phyloP scores from a whole-genome alignment of 2,797 vertebrate species.

The Todus mexicanus region DNA sequence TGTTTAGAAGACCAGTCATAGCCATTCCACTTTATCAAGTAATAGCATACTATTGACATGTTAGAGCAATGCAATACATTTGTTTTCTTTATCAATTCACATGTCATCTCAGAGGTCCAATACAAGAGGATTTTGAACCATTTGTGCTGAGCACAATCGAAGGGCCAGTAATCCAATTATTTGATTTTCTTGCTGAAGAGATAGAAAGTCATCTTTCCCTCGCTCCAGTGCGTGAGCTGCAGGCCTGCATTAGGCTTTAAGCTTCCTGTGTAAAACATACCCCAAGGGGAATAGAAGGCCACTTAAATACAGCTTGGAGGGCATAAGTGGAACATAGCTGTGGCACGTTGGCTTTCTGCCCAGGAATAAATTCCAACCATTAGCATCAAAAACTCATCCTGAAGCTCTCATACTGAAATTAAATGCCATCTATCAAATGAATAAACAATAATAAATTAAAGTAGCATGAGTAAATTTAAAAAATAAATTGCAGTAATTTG shows the following conservation, averaged over 20 bases:
- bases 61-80: background rate
- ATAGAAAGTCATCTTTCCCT: background rate
- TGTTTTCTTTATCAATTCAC: slow-evolving; percentile 1
- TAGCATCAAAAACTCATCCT: slow-evolving; percentile 30
- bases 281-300: slow-evolving; percentile 33
- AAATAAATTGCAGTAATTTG: slow-evolving; percentile 2
- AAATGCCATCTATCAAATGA: slow-evolving; percentile 37
- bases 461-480: slow-evolving; percentile 21
- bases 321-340: background rate
- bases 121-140: background rate
- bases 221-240: background rate
- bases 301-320: slow-evolving; percentile 31
- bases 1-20: background rate
- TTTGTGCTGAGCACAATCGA: background rate
- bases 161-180: slow-evolving; percentile 26
- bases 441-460: slow-evolving; percentile 55
- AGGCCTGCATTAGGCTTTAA: background rate
- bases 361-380: slow-evolving; percentile 18
- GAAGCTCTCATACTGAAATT: slow-evolving; percentile 35
- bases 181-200: slow-evolving; percentile 23
- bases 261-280: background rate
- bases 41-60: background rate
- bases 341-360: background rate
- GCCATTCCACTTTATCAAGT: background rate
- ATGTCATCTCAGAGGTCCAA: background rate